Evolutionary conservation across 2,113 vertebrate genomes (phyloP), one percentile per base, ranked within the genome.

Genomic region (Diadophis punctatus): DNA sequence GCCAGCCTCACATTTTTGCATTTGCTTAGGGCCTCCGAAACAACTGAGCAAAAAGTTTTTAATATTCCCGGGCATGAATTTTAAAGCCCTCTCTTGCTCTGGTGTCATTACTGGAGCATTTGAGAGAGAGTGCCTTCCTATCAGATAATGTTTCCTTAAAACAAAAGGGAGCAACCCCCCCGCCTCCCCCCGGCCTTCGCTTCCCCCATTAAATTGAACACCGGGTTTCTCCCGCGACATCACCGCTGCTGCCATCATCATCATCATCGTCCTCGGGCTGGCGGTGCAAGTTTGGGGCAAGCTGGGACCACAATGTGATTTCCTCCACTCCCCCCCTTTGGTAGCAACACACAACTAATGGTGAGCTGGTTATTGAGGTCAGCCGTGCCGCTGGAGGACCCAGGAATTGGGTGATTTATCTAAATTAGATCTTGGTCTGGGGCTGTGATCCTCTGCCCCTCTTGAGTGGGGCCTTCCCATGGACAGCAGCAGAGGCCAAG

Each of bases 41-140:
- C 25, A 23, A 86, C 8, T 5, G 49, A 89, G 52, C 22, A 58
- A 90, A 92, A 92, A 92, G 88, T 92, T 92, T 8, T 92, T 92
- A 92, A 92, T 92, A 89, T 92, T 92, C 74, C 53, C 30, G 0
- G 30, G 43, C 87, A 92, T 92, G 87, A 92, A 92, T 92, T 92
- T 92, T 92, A 85, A 92, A 90, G 91, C 91, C 34, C 52, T 10
- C 91, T 86, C 87, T 43, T 58, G 88, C 91, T 58, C 68, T 89
- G 6, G 91, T 90, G 91, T 90, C 91, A 92, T 92, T 92, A 92
- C 53, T 9, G 4, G 43, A 86, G 91, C 88, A 56, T 90, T 89
- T 39, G 68, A 84, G 68, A 27, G 87, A 34, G 85, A 18, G 84
- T 3, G 90, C 20, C 25, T 87, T 84, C 68, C 88, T 85, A 51